Evolutionary conservation across 2,888 invertebrate species (phyloP), one percentile per base, ranked within the genome.

Genomic region (Oconnorella tubifera): DNA sequence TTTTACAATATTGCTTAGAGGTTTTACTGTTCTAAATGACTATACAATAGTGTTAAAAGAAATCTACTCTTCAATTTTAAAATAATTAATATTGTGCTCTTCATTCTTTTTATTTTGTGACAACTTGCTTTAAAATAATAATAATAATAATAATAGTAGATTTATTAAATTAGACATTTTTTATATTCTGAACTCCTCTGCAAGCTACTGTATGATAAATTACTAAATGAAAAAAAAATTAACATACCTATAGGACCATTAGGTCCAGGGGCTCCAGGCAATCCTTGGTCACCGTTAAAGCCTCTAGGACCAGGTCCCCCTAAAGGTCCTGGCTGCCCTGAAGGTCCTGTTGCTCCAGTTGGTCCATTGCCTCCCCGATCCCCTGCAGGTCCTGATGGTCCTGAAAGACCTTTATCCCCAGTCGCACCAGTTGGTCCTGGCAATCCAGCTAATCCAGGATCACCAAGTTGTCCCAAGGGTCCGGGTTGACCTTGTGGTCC

Each of bases 361-460:
- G 72, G 31, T 73, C 76, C 70, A 14, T 62, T n/a, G n/a, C 27
- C 10, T 31, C 69, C 69, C 31, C 40, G 19, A 28, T 48, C 59
- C 1, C 70, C 70, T 3, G 62, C 33, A 23, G 59, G 19, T 53
- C 70, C 70, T 27, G 56, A 2, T 27, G 49, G 6, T 33, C 64
- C 64, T 23, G 51, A 0, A n/a, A 62, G 62, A 56, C 73, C 72
- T 27, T 59, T 29, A 50, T 61, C 59, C 56, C 69, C 69, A 59
- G 32, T 32, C 33, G n/a, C 57, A 10, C 70, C 70, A 25, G 60
- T 1, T 25, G 62, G n/a, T 1, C 70, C 73, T 60, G 23, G 2
- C 0, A 40, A 33, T 1, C 67, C 63, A 40, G 23, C 29, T 48
- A n/a, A n/a, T n/a, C 59, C 59, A 40, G 29, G n/a, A 23, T 31